These are phyloP conservation scores for Hylomyscus alleni DNA, from an alignment of 2,797 vertebrate species.

Conservation along the genomic window DNA sequence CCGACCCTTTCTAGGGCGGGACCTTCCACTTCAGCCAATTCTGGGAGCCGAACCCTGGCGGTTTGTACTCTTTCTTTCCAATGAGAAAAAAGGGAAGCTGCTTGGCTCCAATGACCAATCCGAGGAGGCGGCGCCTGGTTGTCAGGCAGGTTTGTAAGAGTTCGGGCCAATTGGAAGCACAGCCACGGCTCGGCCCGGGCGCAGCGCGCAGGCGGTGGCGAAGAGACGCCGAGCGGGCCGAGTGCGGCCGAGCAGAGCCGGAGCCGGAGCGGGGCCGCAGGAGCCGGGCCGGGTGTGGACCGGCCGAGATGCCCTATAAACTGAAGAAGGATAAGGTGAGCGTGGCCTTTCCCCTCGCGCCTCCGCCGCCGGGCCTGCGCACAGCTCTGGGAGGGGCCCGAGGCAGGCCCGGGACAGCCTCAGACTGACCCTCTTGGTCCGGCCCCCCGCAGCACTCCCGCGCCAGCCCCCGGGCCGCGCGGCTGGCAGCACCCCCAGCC, in stretches of 20 bases:
- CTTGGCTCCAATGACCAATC: slow-evolving; percentile 78
- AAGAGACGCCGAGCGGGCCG: slow-evolving; percentile 86
- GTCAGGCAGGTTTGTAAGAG: slow-evolving; percentile 86
- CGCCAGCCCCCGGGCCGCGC: slow-evolving; percentile 57
- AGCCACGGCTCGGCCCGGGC: slow-evolving; percentile 84
- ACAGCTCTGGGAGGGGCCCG: slow-evolving; percentile 78
- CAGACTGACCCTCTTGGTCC: slow-evolving; percentile 76
- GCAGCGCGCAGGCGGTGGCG: slow-evolving; percentile 86
- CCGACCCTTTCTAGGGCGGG: slow-evolving; percentile 80
- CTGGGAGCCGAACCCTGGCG: slow-evolving; percentile 79
- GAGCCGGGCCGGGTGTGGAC: slow-evolving; percentile 80
- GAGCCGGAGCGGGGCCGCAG: slow-evolving; percentile 82
- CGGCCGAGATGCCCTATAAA: slow-evolving; percentile 89
- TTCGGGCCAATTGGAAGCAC: slow-evolving; percentile 87
- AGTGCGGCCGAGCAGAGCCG: slow-evolving; percentile 86
- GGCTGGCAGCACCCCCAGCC: slow-evolving; percentile 56
- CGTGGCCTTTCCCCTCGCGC: slow-evolving; percentile 50
- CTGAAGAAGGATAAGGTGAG: slow-evolving; percentile 90
- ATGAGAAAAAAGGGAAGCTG: slow-evolving; percentile 85
- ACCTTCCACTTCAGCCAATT: slow-evolving; percentile 76
- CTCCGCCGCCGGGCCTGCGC: slow-evolving; percentile 51
- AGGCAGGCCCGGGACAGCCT: slow-evolving; percentile 80
- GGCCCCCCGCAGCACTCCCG: slow-evolving; percentile 74
- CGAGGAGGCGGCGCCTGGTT: slow-evolving; percentile 83
- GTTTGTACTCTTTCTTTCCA: slow-evolving; percentile 86